phyloP scores from a whole-genome alignment of 2,113 vertebrate genomes.

The Parotia lawesii region DNA sequence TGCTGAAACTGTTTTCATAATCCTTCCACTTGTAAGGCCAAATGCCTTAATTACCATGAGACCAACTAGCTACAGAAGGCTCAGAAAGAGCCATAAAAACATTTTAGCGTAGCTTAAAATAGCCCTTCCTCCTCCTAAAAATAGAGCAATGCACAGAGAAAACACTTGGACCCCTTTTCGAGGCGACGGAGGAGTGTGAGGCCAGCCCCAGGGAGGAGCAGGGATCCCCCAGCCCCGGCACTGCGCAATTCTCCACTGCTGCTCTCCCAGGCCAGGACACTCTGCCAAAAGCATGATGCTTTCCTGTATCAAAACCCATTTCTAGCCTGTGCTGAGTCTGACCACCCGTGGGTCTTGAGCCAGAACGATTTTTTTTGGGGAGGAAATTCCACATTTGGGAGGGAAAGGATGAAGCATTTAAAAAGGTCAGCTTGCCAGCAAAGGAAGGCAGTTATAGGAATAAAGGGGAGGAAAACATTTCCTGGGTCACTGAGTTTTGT shows the following conservation, averaged over 20 bases:
- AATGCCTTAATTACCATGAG: constrained; percentile 63
- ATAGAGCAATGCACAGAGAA: constrained; percentile 38
- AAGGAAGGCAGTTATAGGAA: constrained; percentile 31
- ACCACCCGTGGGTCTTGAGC: constrained; percentile 5
- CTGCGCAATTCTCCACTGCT: not conserved
- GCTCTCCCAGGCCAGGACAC: not conserved
- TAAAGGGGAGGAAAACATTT: constrained; percentile 56
- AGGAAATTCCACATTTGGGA: constrained; percentile 67
- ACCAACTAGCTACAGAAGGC: constrained; percentile 3
- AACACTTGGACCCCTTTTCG: not conserved
- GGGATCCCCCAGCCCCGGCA: not conserved
- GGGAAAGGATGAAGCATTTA: constrained; percentile 58
- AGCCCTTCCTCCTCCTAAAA: constrained; percentile 51
- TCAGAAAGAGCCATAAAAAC: constrained; percentile 36
- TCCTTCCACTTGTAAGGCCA: constrained; percentile 57
- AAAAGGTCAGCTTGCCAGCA: constrained; percentile 39
- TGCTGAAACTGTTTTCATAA: constrained; percentile 27
- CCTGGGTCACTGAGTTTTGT: constrained; percentile 53
- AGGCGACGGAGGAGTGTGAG: not conserved
- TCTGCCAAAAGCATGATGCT: constrained; percentile 34
- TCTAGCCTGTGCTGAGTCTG: not conserved
- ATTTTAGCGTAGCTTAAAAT: constrained; percentile 36
- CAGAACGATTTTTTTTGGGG: constrained; percentile 13
- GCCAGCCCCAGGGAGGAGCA: not conserved
- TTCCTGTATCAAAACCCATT: constrained; percentile 17